Base-by-base conservation (phyloP, 2,113 vertebrate genomes). In the Brevimyrus niger region DNA sequence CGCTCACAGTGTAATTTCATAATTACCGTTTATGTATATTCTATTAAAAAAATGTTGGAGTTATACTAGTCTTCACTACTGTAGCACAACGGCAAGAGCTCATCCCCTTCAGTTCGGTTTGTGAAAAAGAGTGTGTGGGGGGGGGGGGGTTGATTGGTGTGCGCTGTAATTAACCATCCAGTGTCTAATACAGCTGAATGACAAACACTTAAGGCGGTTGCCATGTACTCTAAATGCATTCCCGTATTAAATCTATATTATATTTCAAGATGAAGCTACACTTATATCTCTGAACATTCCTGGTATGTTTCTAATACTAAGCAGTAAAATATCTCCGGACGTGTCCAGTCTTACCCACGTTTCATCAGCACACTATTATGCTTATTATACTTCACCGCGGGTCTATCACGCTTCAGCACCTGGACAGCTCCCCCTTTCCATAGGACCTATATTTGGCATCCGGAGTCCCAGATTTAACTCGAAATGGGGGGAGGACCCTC, bases 401-500 rank as follows among this genome's bases (percentile, higher is more conserved):
- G 89, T 91, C 88, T 84, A 87, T 89, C 90, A 86, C 92, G 46
- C 87, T 93, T 92, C 94, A 94, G 93, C 91, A 92, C 93, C 93
- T 91, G 93, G 94, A 94, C 94, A 93, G 94, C 92, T 94, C 94
- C 93, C 90, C 53, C 73, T 88, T 58, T 84, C 23, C 76, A 23
- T 80, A 55, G 47, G 55, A 87, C 83, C 51, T 91, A 61, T 65
- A 87, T 88, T 58, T 85, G 51, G 65, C 87, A 85, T 83, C 89
- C 91, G 93, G 94, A 92, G 91, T 92, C 93, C 94, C 94, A 93
- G 92, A 93, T 80, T 38, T 80, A 80, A 80, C 73, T 80, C 35
- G 35, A 31, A 42, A 42, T 93, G 94, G 94, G 94, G 92, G 94
- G 73, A 38, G 69, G 93, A 92, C 94, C 94, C 94, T 92, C 91